Base-by-base conservation (phyloP, 2,797 vertebrate species). In the Petrocephalus schoutedeni region DNA sequence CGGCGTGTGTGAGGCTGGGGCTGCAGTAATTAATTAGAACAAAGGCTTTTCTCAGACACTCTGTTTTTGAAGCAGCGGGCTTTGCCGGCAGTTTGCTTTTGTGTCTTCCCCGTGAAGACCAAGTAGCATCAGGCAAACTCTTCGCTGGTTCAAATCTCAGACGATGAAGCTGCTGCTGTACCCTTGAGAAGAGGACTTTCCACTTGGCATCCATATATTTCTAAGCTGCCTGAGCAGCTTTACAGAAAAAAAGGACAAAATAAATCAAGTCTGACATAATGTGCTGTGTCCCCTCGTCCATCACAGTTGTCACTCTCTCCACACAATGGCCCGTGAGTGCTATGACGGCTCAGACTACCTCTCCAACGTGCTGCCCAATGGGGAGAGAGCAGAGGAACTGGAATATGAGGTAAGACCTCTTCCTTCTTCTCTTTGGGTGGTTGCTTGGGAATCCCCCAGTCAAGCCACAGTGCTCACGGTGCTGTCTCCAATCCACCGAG, bases 311-410 rank as follows among this genome's bases (percentile, higher is more conserved):
- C 98, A 98, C 87, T 99, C 98, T 90, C 97, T 99, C 92, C 98
- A 98, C 92, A 97, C 97, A 0, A 96, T 97, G 96, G 97, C 97
- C 83, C 97, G 96, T 56, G 98, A 98, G 91, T 98, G 97, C 94
- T 99, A 97, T 89, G 98, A 98, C 93, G 97, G 97, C 94, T 96
- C 97, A 41, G 98, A 98, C 91, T 99, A 97, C 91, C 94, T 98
- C 88, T 96, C 97, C 91, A 96, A 95, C 90, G 94, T 96, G 89
- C 96, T 95, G 80, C 95, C 94, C 88, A 97, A 97, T 88, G 95
- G 92, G 91, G 98, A 98, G 89, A 96, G 97, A 94, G 92, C 96
- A 10, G 97, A 98, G 41, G 97, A 99, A 89, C 98, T 97, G 74
- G 98, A 98, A 90, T 99, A 97, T 88, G 98, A 99, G 98, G 98